These are phyloP conservation scores for Sphaerophoria rueppellii DNA, from an alignment of 2,888 invertebrate genomes.

Conservation along the genomic window DNA sequence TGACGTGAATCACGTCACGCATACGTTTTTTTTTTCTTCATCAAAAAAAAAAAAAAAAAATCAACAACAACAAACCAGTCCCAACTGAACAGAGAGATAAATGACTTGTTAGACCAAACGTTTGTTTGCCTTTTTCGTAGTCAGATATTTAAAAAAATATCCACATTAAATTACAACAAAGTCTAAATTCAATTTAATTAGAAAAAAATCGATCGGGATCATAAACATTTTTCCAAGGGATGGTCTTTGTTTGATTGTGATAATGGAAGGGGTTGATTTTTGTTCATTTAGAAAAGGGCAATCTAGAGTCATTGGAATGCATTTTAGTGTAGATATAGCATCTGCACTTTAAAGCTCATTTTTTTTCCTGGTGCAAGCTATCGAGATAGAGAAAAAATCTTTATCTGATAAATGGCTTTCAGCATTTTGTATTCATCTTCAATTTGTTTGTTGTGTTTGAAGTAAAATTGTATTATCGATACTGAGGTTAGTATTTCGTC, in stretches of 20 bases:
- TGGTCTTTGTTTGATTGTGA: conserved; percentile 8
- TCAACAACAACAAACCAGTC: conserved; percentile 44
- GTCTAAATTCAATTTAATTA: conserved; percentile 36
- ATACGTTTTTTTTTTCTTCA: conserved; percentile 32
- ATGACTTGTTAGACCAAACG: conserved; percentile 16
- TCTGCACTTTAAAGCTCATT: not conserved
- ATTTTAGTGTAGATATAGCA: conserved; percentile 25
- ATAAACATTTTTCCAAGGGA: conserved; percentile 26
- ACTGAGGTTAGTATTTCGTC: conserved; percentile 10
- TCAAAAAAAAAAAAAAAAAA: too few species aligned
- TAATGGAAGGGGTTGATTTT: conserved; percentile 24
- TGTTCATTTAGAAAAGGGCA: not conserved
- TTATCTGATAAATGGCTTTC: not conserved
- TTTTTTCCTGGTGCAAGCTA: not conserved
- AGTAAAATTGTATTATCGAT: conserved; percentile 2
- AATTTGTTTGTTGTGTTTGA: not conserved
- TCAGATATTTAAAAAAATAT: conserved; percentile 10
- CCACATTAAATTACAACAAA: too few species aligned
- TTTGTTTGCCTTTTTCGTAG: not conserved
- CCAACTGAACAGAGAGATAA: not conserved
- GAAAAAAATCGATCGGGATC: conserved; percentile 55
- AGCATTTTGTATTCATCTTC: not conserved
- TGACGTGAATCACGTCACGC: conserved; percentile 63
- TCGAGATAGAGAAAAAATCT: not conserved
- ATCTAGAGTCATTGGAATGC: not conserved